A percentile compares a stretch with the other conserved stretches of the same genome.
These are phyloP conservation scores for Erebia ligea DNA, from an alignment of 2,888 invertebrate genomes.

Conservation along the genomic window DNA sequence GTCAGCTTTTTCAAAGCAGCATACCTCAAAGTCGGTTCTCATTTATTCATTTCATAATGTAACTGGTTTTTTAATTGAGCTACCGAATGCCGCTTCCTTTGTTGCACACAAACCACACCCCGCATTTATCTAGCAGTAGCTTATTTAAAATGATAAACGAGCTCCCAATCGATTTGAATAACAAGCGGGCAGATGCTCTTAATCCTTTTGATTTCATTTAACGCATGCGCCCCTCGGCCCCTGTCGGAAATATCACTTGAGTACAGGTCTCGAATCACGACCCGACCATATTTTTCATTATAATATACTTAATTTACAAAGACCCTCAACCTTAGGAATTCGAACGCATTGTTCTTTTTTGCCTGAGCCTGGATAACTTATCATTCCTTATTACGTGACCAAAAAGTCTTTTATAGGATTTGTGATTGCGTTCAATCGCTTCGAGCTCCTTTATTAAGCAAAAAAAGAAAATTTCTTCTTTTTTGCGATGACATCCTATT, in stretches of 20 bases:
- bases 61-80: conserved; percentile 75
- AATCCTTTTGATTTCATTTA: conserved; percentile 84
- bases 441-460: conserved; percentile 43
- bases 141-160: conserved; percentile 82
- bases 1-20: conserved; percentile 45
- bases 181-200: conserved; percentile 83
- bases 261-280: conserved; percentile 66
- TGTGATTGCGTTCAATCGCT: conserved; percentile 50
- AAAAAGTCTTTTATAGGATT: conserved; percentile 56
- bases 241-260: conserved; percentile 83
- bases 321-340: conserved; percentile 47
- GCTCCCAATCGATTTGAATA: conserved; percentile 83
- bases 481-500: conserved; percentile 50
- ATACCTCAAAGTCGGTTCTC: conserved; percentile 42
- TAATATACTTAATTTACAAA: conserved; percentile 58
- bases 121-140: conserved; percentile 80
- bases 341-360: conserved; percentile 46
- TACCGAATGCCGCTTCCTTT: conserved; percentile 72
- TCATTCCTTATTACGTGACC: conserved; percentile 58
- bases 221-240: conserved; percentile 79
- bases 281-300: conserved; percentile 68
- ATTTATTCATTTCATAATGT: conserved; percentile 61
- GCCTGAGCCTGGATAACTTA: conserved; percentile 37
- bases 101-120: conserved; percentile 78
- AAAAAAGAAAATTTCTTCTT: conserved; percentile 43